Conservation (phyloP, 1,140 invertebrate species). For the Musca vetustissima region DNA sequence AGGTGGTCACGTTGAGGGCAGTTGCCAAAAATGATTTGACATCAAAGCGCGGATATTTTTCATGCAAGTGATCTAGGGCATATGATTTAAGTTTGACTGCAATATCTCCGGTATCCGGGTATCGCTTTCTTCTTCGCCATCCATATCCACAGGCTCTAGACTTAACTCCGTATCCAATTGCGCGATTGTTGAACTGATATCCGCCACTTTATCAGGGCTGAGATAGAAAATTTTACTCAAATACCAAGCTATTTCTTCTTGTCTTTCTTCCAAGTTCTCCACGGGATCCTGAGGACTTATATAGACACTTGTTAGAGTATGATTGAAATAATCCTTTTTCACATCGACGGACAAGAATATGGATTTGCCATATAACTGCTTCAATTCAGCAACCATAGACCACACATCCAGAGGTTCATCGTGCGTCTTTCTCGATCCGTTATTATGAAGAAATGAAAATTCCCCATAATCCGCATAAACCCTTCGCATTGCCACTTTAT, state of each 20-base stretch:
- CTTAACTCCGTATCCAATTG: too few relatives aligned
- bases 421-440: constrained; percentile 2
- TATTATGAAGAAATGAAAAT: constrained; percentile 47
- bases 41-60: constrained; percentile 6
- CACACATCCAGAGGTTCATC: constrained; percentile 38
- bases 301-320: constrained; percentile 35
- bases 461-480: constrained; percentile 36
- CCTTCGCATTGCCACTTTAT: constrained; percentile 33
- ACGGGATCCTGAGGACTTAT: constrained; percentile 26
- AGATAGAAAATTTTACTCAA: too few relatives aligned
- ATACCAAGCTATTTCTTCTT: too few relatives aligned
- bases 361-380: constrained; percentile 36
- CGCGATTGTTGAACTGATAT: too few relatives aligned
- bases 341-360: constrained; percentile 38
- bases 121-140: too few relatives aligned
- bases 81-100: too few relatives aligned
- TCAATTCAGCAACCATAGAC: constrained; percentile 37
- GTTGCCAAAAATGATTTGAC: not conserved
- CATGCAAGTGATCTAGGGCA: not conserved
- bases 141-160: too few relatives aligned
- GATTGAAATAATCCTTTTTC: constrained; percentile 37
- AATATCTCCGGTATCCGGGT: too few relatives aligned
- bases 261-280: too few relatives aligned
- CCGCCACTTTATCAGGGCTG: too few relatives aligned
- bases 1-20: not conserved